Base-by-base conservation (phyloP, 2,113 vertebrate species). In the Gobius niger region DNA sequence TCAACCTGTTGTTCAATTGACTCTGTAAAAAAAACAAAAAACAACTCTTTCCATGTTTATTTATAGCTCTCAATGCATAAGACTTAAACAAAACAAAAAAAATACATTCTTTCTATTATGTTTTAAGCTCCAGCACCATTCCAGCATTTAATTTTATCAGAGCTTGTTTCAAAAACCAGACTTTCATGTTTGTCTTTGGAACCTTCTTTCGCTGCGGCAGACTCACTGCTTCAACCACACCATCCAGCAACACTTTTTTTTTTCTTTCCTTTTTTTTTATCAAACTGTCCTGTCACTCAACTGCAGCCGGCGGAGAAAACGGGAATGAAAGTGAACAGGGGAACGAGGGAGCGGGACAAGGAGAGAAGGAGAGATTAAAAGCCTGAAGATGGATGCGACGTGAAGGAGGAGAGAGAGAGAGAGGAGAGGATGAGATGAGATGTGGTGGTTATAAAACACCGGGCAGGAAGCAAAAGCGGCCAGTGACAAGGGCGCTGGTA, bases 231-330 rank as follows among this genome's bases (percentile, higher is more conserved):
- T 78, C 75, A 69, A 44, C 70, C 73, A 75, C 75, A 75, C 66
- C 70, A 82, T 69, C 80, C 80, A 73, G 72, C 71, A 84, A 80
- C 72, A 70, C 73, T 84, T 81, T 82, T 12, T 59, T 57, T 57
- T 40, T 57, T 56, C 10, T 46, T 46, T 7, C 7, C 7, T 6
- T 46, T 46, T 46, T 46, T 46, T 46, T 46, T 46, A 9, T 46
- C 16, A 9, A 83, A 85, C 66, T 76, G 71, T 51, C 41, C 82
- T 75, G 84, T 85, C 88, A 84, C 61, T 87, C 85, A 85, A n/a
- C 76, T 24, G 73, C 11, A 19, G 66, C 12, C n/a, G 56, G 53
- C 7, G 11, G 47, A 66, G 69, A 77, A 73, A 69, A 62, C 54
- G 56, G 63, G 59, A 63, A 63, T 60, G 73, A 65, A 68, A 67